Conservation (phyloP, 2,113 vertebrate species). For the Rhinoderma darwinii region DNA sequence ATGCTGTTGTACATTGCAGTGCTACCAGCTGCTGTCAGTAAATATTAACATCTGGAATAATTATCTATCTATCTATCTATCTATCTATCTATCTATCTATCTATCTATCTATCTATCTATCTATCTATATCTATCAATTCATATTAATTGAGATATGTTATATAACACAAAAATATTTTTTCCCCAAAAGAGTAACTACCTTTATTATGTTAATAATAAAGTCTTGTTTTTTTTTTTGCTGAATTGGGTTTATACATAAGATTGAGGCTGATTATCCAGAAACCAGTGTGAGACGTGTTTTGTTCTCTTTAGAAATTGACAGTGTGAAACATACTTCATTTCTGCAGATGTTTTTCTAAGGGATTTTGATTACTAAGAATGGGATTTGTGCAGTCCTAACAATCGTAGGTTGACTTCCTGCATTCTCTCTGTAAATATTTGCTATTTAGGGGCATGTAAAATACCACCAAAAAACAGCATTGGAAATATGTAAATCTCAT, state of each 20-base stretch:
- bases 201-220: not conserved
- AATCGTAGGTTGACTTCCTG: conserved; percentile 48
- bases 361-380: conserved; percentile 52
- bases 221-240: not conserved
- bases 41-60: not conserved
- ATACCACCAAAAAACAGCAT: conserved; percentile 50
- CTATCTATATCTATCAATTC: not conserved
- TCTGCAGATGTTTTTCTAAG: conserved; percentile 53
- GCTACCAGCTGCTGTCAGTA: conserved; percentile 61
- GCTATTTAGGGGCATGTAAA: conserved; percentile 52
- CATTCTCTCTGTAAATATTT: conserved; percentile 50
- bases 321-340: conserved; percentile 30
- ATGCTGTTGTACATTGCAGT: conserved; percentile 51
- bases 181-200: not conserved
- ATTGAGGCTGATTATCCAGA: not conserved
- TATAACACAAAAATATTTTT: not conserved
- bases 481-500: conserved; percentile 56
- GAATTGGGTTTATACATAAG: not conserved
- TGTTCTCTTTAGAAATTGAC: conserved; percentile 42
- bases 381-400: conserved; percentile 50
- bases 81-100: not conserved
- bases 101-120: not conserved
- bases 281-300: not conserved
- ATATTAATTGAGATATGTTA: not conserved
- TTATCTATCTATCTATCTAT: conserved; percentile 18